Evolutionary conservation across 2,888 invertebrate genomes (phyloP).

Genomic region (Spodoptera exigua): DNA sequence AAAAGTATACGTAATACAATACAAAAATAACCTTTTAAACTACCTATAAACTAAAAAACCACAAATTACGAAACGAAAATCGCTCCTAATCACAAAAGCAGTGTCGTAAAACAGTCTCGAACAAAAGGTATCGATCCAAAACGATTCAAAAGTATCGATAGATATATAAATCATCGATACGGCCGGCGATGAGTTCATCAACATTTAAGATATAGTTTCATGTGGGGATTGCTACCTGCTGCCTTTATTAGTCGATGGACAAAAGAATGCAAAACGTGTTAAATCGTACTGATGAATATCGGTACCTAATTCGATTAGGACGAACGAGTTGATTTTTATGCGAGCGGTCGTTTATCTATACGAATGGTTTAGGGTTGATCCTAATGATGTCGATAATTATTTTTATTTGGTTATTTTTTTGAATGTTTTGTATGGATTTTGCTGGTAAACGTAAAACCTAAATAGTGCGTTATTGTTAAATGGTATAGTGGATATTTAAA

Average conservation of each 20-base stretch:
- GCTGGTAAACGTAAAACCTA: too few relatives aligned
- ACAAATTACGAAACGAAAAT: neutral
- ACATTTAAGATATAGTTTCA: conserved; percentile 81
- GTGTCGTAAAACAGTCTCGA: conserved; percentile 39
- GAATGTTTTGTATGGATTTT: too few relatives aligned
- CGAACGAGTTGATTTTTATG: conserved; percentile 87
- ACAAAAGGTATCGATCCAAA: conserved; percentile 54
- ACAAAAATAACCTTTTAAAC: too few relatives aligned
- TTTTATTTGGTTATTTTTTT: conserved; percentile 1
- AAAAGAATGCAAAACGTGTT: conserved; percentile 88
- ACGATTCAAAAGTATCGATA: conserved; percentile 68
- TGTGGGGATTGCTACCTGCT: conserved; percentile 83
- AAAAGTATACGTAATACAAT: too few relatives aligned
- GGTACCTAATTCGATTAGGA: conserved; percentile 87
- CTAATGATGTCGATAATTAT: conserved; percentile 17
- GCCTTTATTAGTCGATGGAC: conserved; percentile 82
- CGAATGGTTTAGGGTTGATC: conserved; percentile 70
- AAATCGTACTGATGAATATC: conserved; percentile 87
- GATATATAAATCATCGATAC: conserved; percentile 78
- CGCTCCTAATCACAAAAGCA: conserved; percentile 30
- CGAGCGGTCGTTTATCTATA: conserved; percentile 85
- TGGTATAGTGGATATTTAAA: too few relatives aligned
- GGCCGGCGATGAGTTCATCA: conserved; percentile 84
- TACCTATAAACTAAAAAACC: too few relatives aligned
- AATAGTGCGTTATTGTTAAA: too few relatives aligned